A percentile compares a stretch with the other conserved stretches of the same genome.
phyloP scores from a whole-genome alignment of 2,888 invertebrate species.

The Papilio gigon region DNA sequence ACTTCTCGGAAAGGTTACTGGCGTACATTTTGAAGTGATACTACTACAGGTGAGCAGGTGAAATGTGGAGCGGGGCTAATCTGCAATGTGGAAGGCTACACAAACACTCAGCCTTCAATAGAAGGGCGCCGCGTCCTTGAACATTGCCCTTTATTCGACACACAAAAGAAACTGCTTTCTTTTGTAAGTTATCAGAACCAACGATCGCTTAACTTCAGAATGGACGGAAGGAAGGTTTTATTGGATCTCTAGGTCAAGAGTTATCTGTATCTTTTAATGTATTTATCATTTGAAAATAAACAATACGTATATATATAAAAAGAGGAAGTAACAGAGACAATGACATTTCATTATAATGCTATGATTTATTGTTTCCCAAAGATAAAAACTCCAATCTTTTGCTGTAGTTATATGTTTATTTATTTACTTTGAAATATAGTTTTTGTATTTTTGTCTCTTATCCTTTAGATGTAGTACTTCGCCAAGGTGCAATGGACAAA shows the following conservation, averaged over 20 bases:
- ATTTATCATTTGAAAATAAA: no score
- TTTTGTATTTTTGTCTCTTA: no score
- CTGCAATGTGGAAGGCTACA: constrained; percentile 65
- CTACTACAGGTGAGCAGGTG: constrained; percentile 40
- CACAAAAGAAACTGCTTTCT: constrained; percentile 70
- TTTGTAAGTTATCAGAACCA: constrained; percentile 55
- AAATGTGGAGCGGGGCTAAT: constrained; percentile 55
- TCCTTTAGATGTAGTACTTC: no score
- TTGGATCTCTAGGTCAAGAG: constrained; percentile 6
- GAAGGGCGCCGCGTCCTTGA: constrained; percentile 63
- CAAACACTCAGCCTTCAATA: constrained; percentile 60
- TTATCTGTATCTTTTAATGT: neutral
- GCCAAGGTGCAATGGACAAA: no score
- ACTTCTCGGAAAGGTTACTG: constrained; percentile 42
- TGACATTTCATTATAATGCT: neutral
- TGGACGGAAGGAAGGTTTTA: constrained; percentile 23
- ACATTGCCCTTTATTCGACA: constrained; percentile 63
- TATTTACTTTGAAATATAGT: no score
- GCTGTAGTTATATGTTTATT: no score
- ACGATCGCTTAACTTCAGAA: constrained; percentile 53
- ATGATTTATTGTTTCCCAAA: no score
- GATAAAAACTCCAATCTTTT: no score
- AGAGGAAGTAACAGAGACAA: no score
- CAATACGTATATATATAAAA: no score
- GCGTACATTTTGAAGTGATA: constrained; percentile 41